These are phyloP conservation scores for Eupeodes luniger DNA, from an alignment of 2,888 invertebrate species.

Conservation along the genomic window DNA sequence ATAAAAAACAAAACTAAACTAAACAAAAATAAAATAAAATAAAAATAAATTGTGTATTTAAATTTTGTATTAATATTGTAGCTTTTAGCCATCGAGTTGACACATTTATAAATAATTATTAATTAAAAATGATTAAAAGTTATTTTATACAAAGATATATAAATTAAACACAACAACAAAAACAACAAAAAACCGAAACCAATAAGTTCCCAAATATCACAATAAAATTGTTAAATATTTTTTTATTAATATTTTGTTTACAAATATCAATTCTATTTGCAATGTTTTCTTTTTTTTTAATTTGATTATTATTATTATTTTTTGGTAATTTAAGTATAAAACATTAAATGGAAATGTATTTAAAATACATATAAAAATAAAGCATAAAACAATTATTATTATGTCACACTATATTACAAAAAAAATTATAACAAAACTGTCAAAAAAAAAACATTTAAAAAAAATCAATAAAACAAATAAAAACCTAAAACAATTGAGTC, in stretches of 20 bases:
- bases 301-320: slow-evolving; percentile 18
- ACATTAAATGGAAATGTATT: slow-evolving; percentile 73
- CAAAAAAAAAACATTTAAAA: slow-evolving; percentile 51
- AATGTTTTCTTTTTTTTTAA: slow-evolving; percentile 41
- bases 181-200: slow-evolving; percentile 67
- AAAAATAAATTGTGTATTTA: neutral
- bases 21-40: neutral
- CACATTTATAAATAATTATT: slow-evolving; percentile 13
- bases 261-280: slow-evolving; percentile 40
- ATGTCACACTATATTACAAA: slow-evolving; percentile 65
- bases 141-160: slow-evolving; percentile 58
- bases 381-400: slow-evolving; percentile 58
- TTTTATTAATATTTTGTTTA: slow-evolving; percentile 49
- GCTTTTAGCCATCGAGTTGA: slow-evolving; percentile 57
- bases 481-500: slow-evolving; percentile 16
- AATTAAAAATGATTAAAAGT: slow-evolving; percentile 19
- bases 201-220: slow-evolving; percentile 75
- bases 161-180: slow-evolving; percentile 63
- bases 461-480: slow-evolving; percentile 54
- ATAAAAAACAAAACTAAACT: neutral
- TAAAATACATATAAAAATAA: slow-evolving; percentile 36
- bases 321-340: slow-evolving; percentile 54
- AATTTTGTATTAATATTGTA: slow-evolving; percentile 40
- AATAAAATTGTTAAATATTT: slow-evolving; percentile 73
- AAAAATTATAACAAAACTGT: slow-evolving; percentile 16